Evolutionary conservation across 2,797 vertebrate species (phyloP), one percentile per base, ranked within the genome.

Genomic region (Delichon dasypus): DNA sequence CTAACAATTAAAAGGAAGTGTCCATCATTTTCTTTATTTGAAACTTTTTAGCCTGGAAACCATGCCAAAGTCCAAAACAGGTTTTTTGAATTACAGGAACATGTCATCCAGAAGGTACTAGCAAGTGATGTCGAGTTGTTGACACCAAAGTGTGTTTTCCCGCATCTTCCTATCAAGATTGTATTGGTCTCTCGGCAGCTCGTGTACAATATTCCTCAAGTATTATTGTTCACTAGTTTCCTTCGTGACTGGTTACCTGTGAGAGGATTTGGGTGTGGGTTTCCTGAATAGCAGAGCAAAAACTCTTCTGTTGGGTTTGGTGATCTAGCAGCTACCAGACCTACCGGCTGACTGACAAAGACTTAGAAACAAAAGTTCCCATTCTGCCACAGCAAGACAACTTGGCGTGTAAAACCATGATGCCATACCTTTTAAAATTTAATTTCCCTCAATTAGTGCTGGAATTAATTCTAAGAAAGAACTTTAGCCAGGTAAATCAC

Each of bases 121-220:
- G 38, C 66, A 67, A 13, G 23, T 51, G 82, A 25, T 27, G 4
- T 48, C 21, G 75, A 27, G 50, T 67, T 80, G 32, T 73, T 84
- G 65, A 42, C 23, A 84, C 38, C 17, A 29, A 4, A n/a, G 13
- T 4, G 7, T 74, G 19, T 57, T 50, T n/a, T 34, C 45, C 16
- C 11, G 9, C 3, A 1, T 87, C 82, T 84, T 81, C 34, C 29
- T 27, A 1, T 75, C 9, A 19, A n/a, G 22, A 18, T 44, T 38
- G 4, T 55, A 16, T 25, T 45, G 38, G 20, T 78, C 15, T 85
- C 6, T 42, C n/a, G 44, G 53, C 3, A 2, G 23, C 30, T 92
- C 22, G 3, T 34, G 10, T 47, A 15, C 0, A 0, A 18, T 62
- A n/a, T 58, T 85, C 14, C 66, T 62, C 0, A 76, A 70, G 5